A percentile compares a stretch with the other conserved stretches of the same genome.
Conservation (phyloP, 2,888 invertebrate species). For the Drosophila buzzatii region DNA sequence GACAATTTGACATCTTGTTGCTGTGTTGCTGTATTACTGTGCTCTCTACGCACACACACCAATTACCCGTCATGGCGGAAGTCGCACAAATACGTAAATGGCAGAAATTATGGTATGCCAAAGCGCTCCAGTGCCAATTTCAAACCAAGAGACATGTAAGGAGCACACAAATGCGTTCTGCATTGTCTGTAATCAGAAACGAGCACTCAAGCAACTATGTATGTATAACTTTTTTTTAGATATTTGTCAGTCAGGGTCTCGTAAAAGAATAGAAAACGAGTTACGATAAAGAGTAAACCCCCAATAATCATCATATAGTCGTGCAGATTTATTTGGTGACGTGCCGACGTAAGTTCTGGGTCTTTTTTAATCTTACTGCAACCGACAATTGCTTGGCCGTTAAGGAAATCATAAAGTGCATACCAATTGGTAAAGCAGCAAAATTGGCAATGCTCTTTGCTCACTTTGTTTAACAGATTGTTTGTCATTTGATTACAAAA, state of each 20-base stretch:
- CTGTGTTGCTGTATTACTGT: constrained; percentile 15
- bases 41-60: constrained; percentile 9
- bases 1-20: constrained; percentile 65
- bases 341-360: background rate
- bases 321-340: background rate
- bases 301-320: background rate
- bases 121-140: constrained; percentile 20
- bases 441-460: background rate
- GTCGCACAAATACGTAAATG: constrained; percentile 73
- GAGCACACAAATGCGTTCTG: constrained; percentile 40
- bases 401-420: constrained; percentile 77
- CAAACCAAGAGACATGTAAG: constrained; percentile 45
- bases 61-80: constrained; percentile 60
- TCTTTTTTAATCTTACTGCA: background rate
- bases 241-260: background rate
- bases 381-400: constrained; percentile 27
- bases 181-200: constrained; percentile 58
- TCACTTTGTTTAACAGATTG: background rate
- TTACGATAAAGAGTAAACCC: background rate
- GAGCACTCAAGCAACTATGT: constrained; percentile 11
- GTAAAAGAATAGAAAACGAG: background rate
- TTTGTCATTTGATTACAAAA: background rate
- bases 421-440: constrained; percentile 29
- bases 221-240: background rate
- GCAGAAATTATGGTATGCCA: constrained; percentile 65